Percentiles rank a stretch among this genome's conserved stretches.
Evolutionary conservation across 1,140 invertebrate genomes (phyloP).

Genomic region (Maniola jurtina): DNA sequence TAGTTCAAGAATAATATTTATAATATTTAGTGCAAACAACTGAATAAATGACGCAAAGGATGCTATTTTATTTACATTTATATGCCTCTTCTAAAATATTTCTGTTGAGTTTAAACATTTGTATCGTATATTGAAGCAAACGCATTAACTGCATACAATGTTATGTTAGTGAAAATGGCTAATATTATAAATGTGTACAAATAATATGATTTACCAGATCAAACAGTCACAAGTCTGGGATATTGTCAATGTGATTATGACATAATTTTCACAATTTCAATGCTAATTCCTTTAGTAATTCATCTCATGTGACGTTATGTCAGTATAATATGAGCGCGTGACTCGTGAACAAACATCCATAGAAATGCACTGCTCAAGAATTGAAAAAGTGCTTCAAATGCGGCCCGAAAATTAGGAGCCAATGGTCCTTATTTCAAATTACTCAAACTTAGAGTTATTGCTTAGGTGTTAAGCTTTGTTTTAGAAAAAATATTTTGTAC

Average conservation of each 20-base stretch:
- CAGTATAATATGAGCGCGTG: constrained; percentile 1
- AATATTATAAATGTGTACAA: background rate
- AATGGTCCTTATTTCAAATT: too few relatives aligned
- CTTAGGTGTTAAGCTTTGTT: too few relatives aligned
- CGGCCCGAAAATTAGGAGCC: too few relatives aligned
- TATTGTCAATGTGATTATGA: constrained; percentile 14
- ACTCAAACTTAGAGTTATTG: too few relatives aligned
- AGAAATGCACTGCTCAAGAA: too few relatives aligned
- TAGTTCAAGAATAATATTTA: too few relatives aligned
- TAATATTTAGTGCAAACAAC: too few relatives aligned
- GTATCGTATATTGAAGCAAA: background rate
- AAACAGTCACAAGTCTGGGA: constrained; percentile 13
- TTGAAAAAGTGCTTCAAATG: too few relatives aligned
- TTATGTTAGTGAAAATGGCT: constrained; percentile 1
- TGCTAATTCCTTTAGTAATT: constrained; percentile 4
- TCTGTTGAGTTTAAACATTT: background rate
- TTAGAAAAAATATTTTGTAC: too few relatives aligned
- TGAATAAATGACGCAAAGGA: too few relatives aligned
- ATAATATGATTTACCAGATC: constrained; percentile 2
- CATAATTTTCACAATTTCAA: constrained; percentile 20
- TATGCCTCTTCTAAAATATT: background rate
- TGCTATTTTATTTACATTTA: too few relatives aligned
- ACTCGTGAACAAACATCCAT: constrained; percentile 4
- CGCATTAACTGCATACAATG: constrained; percentile 4
- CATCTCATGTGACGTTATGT: constrained; percentile 14